Percentiles rank a stretch among this genome's conserved stretches.
phyloP scores from a whole-genome alignment of 2,797 vertebrate species.

The Phaenicophaeus curvirostris region DNA sequence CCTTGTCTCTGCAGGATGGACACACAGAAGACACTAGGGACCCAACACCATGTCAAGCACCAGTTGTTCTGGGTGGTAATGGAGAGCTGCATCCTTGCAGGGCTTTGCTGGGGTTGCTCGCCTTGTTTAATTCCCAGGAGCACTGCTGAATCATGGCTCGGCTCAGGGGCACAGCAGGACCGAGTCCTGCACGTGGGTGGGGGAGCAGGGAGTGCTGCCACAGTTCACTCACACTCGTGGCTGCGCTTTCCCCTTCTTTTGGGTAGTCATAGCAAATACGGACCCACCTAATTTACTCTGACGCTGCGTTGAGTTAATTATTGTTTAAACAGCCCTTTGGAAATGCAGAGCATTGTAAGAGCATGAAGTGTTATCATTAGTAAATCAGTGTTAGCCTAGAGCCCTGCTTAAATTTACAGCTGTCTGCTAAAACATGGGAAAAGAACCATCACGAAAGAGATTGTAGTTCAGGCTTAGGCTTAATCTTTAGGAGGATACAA shows the following conservation, averaged over 20 bases:
- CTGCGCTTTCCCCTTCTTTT: not conserved
- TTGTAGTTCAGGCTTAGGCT: rapidly evolving
- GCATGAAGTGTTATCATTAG: not conserved
- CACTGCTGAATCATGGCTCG: rapidly evolving
- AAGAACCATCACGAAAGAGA: not conserved
- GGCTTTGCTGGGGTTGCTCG: not conserved
- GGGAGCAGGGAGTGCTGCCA: not conserved
- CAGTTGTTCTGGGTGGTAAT: not conserved
- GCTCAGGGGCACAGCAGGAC: rapidly evolving
- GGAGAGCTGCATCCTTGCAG: not conserved
- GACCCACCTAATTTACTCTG: not conserved
- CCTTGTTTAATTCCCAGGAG: not conserved
- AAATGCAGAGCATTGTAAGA: not conserved
- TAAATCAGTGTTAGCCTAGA: not conserved
- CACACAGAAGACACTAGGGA: not conserved
- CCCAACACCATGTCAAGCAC: not conserved
- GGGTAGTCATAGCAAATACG: not conserved
- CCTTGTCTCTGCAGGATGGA: not conserved
- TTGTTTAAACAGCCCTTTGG: not conserved
- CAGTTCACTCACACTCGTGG: not conserved
- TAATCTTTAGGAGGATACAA: not conserved
- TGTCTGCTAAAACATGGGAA: not conserved
- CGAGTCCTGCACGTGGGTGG: rapidly evolving
- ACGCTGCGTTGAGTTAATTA: not conserved
- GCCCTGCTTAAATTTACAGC: not conserved